Base-by-base conservation (phyloP, 1,140 invertebrate genomes). In the Ruditapes philippinarum region DNA sequence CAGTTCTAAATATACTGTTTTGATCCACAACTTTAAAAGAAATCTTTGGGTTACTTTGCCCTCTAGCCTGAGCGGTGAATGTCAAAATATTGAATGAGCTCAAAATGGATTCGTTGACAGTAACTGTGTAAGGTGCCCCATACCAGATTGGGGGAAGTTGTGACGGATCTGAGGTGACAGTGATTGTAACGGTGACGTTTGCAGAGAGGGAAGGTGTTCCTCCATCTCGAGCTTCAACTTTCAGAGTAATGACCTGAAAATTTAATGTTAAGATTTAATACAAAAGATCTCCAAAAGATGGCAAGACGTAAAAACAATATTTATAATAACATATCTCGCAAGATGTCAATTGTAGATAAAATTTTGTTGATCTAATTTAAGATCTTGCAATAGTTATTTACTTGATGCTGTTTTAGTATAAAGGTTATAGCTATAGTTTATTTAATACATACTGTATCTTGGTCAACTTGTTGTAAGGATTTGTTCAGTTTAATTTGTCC, bases 401-500 rank as follows among this genome's bases (percentile, higher is more conserved):
- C n/a, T n/a, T n/a, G n/a, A n/a, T n/a, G n/a, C n/a, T n/a, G n/a
- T n/a, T n/a, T n/a, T n/a, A n/a, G n/a, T n/a, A n/a, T n/a, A n/a
- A n/a, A n/a, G n/a, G n/a, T n/a, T n/a, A n/a, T n/a, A n/a, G n/a
- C n/a, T n/a, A n/a, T n/a, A n/a, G n/a, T n/a, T n/a, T n/a, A n/a
- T n/a, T n/a, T n/a, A 45, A 45, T 70, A 70, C 65, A 19, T 38
- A 70, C 62, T 28, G 7, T 17, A 62, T 86, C 73, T 68, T 19
- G 11, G n/a, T n/a, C n/a, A n/a, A n/a, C n/a, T n/a, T n/a, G n/a
- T 25, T 38, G 42, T 60, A 89, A 65, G 11, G 74, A 36, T 98
- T 97, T 99, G 99, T 96, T 73, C 7, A 91, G 57, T 78, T 42
- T 54, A 40, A 91, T 90, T 17, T 76, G 45, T 28, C 90, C 88